Conservation (phyloP, 2,888 invertebrate species). For the Acleris cristana region DNA sequence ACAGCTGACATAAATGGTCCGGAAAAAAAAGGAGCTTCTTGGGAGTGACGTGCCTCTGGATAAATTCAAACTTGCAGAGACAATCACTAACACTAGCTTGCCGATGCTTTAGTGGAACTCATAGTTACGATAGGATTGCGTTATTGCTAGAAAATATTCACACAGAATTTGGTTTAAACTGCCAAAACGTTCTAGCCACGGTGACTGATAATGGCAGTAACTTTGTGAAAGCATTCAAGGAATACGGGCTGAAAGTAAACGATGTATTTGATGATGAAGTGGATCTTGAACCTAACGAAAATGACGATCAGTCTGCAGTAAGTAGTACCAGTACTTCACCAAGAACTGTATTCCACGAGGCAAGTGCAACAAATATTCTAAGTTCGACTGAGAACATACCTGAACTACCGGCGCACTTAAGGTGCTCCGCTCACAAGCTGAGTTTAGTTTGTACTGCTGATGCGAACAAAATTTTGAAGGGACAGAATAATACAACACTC, state of each 20-base stretch:
- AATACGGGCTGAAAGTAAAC: constrained; percentile 18
- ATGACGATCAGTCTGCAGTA: too few species aligned
- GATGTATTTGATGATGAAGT: constrained; percentile 6
- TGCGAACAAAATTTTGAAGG: too few species aligned
- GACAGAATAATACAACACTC: too few species aligned
- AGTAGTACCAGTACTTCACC: too few species aligned
- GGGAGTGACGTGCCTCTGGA: constrained; percentile 30
- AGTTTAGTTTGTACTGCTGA: too few species aligned
- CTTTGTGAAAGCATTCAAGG: constrained; percentile 35
- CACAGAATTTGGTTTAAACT: constrained; percentile 16
- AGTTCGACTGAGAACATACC: too few species aligned
- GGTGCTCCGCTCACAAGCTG: too few species aligned
- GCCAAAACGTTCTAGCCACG: constrained; percentile 31
- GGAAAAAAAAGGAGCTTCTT: constrained; percentile 28
- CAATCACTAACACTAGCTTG: constrained; percentile 26
- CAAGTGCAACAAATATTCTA: too few species aligned
- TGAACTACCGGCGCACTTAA: too few species aligned
- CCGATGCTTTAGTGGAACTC: constrained; percentile 29
- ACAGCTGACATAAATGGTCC: constrained; percentile 25
- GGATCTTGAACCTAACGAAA: neutral
- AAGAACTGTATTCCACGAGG: too few species aligned
- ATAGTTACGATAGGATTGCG: too few species aligned
- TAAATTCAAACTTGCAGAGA: constrained; percentile 22
- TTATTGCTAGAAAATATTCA: too few species aligned
- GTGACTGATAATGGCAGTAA: constrained; percentile 34